Evolutionary conservation across 1,140 invertebrate genomes (phyloP).

Genomic region (Penaeus chinensis): DNA sequence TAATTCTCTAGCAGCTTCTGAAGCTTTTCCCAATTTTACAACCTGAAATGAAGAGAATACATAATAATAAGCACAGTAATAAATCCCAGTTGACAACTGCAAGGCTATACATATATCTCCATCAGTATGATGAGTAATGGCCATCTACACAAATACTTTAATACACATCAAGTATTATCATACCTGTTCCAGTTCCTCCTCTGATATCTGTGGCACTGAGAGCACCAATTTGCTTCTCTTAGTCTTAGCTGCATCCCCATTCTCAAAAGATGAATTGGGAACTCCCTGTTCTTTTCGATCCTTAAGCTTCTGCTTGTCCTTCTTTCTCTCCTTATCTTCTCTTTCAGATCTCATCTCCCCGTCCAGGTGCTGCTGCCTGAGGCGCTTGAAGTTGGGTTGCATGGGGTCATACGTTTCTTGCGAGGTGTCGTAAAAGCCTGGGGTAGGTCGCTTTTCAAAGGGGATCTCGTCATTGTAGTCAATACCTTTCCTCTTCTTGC

Average conservation of each 20-base stretch:
- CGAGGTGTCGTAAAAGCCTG: slow-evolving; percentile 94
- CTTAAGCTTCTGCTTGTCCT: slow-evolving; percentile 93
- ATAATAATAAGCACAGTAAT: slow-evolving; percentile 38
- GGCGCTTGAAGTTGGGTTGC: slow-evolving; percentile 87
- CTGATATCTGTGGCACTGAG: slow-evolving; percentile 96
- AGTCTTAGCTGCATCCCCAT: slow-evolving; percentile 84
- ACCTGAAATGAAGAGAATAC: slow-evolving; percentile 75
- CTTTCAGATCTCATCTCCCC: slow-evolving; percentile 89
- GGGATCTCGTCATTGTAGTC: slow-evolving; percentile 99
- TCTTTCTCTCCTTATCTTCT: slow-evolving; percentile 88
- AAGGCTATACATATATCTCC: neutral
- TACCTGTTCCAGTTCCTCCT: slow-evolving; percentile 78
- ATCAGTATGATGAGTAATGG: too few species aligned
- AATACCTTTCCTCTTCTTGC: slow-evolving; percentile 87
- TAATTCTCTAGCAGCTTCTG: slow-evolving; percentile 92
- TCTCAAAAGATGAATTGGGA: slow-evolving; percentile 89
- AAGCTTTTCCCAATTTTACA: slow-evolving; percentile 95
- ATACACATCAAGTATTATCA: neutral
- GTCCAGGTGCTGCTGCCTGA: slow-evolving; percentile 93
- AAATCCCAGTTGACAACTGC: slow-evolving; percentile 11
- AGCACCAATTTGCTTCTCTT: slow-evolving; percentile 97
- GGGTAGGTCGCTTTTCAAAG: slow-evolving; percentile 92
- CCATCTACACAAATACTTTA: slow-evolving; percentile 5
- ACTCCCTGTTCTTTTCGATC: slow-evolving; percentile 97
- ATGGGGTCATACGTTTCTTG: slow-evolving; percentile 88